Conservation (phyloP, 35 echinoderm and acorn worm genomes). For the Patiria miniata region DNA sequence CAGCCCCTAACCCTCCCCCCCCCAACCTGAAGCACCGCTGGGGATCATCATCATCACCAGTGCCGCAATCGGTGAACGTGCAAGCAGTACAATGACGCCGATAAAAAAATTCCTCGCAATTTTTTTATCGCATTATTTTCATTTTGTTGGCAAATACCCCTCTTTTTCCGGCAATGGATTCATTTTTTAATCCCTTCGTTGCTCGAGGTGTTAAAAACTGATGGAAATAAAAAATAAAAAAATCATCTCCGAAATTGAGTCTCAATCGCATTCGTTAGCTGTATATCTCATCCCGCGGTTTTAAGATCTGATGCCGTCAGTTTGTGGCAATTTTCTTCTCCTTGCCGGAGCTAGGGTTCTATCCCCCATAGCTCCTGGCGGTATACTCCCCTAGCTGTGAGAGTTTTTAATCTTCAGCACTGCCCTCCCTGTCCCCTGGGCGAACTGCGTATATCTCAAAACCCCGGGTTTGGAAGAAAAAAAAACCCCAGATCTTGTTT, state of each 20-base stretch:
- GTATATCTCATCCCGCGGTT: not conserved
- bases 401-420: not conserved
- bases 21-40: not conserved
- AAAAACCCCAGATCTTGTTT: conserved; percentile 5
- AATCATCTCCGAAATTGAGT: conserved; percentile 15
- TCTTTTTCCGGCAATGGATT: not conserved
- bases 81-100: no score
- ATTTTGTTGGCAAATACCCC: not conserved
- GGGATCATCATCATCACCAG: not conserved
- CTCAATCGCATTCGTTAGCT: not conserved
- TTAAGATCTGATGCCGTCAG: no score
- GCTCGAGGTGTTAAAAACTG: no score
- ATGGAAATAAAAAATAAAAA: not conserved
- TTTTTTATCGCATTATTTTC: conserved; percentile 1
- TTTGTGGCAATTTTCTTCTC: not conserved
- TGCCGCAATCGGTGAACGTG: not conserved
- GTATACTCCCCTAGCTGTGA: not conserved
- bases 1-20: not conserved
- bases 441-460: not conserved
- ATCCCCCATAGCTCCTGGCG: not conserved
- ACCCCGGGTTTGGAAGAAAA: not conserved
- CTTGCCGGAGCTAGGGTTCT: not conserved
- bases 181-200: not conserved
- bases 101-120: not conserved
- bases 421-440: not conserved